A percentile compares a stretch with the other conserved stretches of the same genome.
Conservation (phyloP, 2,888 invertebrate genomes). For the Volucella bombylans region DNA sequence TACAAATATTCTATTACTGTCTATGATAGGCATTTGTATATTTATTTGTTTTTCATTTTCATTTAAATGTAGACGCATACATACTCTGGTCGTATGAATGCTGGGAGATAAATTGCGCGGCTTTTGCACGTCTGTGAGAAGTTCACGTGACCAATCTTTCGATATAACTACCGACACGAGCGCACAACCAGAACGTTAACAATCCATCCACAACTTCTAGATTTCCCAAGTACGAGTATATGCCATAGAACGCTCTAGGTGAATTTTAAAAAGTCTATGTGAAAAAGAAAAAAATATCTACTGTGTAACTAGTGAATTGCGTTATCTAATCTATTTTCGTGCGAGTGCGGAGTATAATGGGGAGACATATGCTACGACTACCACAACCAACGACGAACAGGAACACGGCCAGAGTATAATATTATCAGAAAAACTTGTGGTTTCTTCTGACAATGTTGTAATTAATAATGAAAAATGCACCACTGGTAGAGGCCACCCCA, state of each 20-base stretch:
- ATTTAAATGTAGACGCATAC: conserved; percentile 15
- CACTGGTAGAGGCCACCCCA: background rate
- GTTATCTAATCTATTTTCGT: conserved; percentile 69
- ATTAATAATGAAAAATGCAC: conserved; percentile 60
- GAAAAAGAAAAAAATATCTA: background rate
- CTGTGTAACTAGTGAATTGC: conserved; percentile 58
- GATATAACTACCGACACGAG: conserved; percentile 26
- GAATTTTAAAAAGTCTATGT: too few species aligned
- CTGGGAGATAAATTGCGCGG: background rate
- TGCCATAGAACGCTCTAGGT: background rate
- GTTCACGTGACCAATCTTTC: conserved; percentile 51
- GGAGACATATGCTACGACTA: conserved; percentile 34
- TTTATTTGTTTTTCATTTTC: conserved; percentile 30
- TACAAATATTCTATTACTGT: background rate
- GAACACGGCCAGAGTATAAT: background rate
- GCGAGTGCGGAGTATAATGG: conserved; percentile 49
- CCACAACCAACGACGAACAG: background rate
- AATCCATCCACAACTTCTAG: conserved; percentile 22
- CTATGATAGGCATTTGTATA: background rate
- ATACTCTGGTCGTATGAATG: background rate
- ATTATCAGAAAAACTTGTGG: conserved; percentile 46
- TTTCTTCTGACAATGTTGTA: conserved; percentile 58
- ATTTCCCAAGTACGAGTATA: too few species aligned
- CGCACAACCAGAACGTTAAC: conserved; percentile 37
- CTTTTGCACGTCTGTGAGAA: conserved; percentile 28